A percentile compares a stretch with the other conserved stretches of the same genome.
Evolutionary conservation across 2,797 vertebrate genomes (phyloP).

Genomic region (Ceryle rudis): DNA sequence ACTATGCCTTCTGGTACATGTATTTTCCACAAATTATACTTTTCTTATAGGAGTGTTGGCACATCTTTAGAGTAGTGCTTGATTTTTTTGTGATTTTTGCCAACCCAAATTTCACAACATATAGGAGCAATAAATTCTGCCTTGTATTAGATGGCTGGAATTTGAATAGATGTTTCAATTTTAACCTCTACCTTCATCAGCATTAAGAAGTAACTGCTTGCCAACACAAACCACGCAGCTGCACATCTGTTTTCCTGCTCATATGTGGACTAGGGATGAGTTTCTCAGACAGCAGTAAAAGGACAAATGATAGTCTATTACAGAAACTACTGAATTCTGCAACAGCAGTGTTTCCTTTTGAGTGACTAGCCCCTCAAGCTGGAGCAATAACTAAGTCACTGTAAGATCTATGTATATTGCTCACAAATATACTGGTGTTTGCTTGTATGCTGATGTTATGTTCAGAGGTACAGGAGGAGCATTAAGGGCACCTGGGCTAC

Average conservation of each 20-base stretch:
- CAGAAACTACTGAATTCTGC: background rate
- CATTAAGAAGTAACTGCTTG: constrained; percentile 15
- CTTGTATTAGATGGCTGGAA: background rate
- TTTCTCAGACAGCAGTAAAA: background rate
- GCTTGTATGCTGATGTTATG: background rate
- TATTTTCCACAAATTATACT: background rate
- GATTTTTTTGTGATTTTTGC: background rate
- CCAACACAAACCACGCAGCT: background rate
- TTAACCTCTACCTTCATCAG: background rate
- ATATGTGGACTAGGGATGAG: background rate
- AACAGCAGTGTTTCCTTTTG: background rate
- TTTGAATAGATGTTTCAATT: background rate
- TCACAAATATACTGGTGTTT: background rate
- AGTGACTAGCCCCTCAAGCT: background rate
- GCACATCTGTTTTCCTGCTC: constrained; percentile 17
- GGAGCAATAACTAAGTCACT: background rate
- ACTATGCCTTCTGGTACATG: background rate
- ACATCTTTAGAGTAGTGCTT: background rate
- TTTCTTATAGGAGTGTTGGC: background rate
- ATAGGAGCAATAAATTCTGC: background rate
- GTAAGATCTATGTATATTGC: background rate
- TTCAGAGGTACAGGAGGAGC: background rate
- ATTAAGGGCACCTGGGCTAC: background rate
- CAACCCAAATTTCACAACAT: background rate
- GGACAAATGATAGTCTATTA: background rate